phyloP scores from a whole-genome alignment of 2,113 vertebrate genomes.

The Craseonycteris thonglongyai region DNA sequence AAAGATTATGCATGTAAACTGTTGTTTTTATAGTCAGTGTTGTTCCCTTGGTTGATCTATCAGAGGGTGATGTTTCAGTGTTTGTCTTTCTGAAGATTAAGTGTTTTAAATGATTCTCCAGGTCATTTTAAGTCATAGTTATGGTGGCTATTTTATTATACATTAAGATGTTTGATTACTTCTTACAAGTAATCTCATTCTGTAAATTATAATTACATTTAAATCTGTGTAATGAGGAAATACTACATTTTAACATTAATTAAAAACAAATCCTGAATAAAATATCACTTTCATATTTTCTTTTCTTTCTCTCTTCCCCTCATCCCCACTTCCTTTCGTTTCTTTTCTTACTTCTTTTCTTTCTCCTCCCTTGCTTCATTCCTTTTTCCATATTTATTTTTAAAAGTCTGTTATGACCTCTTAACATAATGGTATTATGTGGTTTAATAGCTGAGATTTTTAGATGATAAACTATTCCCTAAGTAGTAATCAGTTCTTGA shows the following conservation, averaged over 20 bases:
- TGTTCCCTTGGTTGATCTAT: not conserved
- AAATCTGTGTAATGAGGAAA: not conserved
- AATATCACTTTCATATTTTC: not conserved
- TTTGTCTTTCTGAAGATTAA: not conserved
- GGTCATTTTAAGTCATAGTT: not conserved
- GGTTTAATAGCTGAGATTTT: not conserved
- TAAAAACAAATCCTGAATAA: not conserved
- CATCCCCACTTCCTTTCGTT: not conserved
- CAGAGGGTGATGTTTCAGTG: not conserved
- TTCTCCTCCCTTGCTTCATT: not conserved
- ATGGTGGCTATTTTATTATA: not conserved
- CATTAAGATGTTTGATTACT: not conserved
- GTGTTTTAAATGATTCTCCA: not conserved
- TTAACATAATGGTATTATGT: not conserved
- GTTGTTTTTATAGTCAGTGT: not conserved
- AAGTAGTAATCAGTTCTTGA: not conserved
- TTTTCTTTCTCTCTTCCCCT: not conserved
- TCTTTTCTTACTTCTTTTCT: fast-evolving
- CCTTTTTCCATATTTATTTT: not conserved
- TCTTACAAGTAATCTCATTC: not conserved
- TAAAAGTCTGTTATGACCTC: not conserved
- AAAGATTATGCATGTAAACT: not conserved
- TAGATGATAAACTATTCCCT: not conserved
- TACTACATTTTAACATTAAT: not conserved
- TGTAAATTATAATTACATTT: not conserved